Evolutionary conservation across 2,888 invertebrate species (phyloP), one percentile per base, ranked within the genome.

Genomic region (Megamerina dolium): DNA sequence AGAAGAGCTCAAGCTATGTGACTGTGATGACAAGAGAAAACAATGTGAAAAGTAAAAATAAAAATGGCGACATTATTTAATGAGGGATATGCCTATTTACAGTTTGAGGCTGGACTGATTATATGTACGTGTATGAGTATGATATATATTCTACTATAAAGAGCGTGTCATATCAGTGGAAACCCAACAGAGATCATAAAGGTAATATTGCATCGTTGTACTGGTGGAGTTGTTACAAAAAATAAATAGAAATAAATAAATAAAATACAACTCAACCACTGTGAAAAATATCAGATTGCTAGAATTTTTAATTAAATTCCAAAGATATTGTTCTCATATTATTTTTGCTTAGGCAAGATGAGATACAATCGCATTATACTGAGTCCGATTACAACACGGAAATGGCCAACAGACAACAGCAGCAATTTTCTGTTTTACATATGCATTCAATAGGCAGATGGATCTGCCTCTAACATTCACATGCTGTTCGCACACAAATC

Each of bases 21-120:
- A 13, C 27, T n/a, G 27, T 13, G 27, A 48, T 49, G 41, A 46
- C 30, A 32, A 44, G 44, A 27, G 14, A 46, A 37, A 35, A 44
- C 41, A 52, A 54, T 57, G 51, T 55, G 55, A 32, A 32, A 55
- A 59, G 33, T 33, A 39, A 16, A 44, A 37, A 49, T 41, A 52
- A 63, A 64, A 66, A 65, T 65, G 64, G 64, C 65, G 66, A 63
- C 61, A 58, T 48, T 59, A 54, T 61, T 63, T 57, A 56, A 54
- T 45, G 52, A 55, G 54, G 56, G 53, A 58, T 55, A 51, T 51
- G 54, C 48, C 54, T 58, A 60, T 60, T 64, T 62, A 57, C 63
- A 56, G 59, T 64, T 58, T 57, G 56, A 52, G 54, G 52, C 48
- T 41, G 57, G 46, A 23, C 36, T n/a, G n/a, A n/a, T n/a, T n/a